Percentiles rank a stretch among this genome's conserved stretches.
These are phyloP conservation scores for Diorhabda sublineata DNA, from an alignment of 1,140 invertebrate species.

Conservation along the genomic window DNA sequence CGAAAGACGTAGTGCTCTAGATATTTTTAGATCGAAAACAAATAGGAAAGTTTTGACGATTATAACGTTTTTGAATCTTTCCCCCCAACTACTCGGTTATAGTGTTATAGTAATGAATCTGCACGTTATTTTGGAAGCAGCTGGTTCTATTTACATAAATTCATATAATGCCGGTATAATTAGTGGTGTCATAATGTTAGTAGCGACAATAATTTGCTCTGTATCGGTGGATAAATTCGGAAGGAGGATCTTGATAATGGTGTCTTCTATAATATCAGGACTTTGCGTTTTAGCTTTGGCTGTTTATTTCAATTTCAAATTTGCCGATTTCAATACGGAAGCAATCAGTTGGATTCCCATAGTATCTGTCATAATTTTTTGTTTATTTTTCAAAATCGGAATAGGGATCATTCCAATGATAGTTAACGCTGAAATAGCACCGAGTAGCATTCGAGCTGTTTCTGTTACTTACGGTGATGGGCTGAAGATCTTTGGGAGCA, in stretches of 20 bases:
- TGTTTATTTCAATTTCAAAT: conserved; percentile 38
- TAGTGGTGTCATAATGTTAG: conserved; percentile 34
- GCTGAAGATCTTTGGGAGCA: conserved; percentile 48
- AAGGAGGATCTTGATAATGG: conserved; percentile 31
- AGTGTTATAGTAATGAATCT: conserved; percentile 40
- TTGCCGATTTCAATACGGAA: conserved; percentile 15
- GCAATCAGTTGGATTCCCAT: conserved; percentile 31
- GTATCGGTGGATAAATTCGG: conserved; percentile 37
- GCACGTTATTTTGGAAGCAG: conserved; percentile 32
- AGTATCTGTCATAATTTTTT: conserved; percentile 31
- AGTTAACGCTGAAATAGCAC: conserved; percentile 57
- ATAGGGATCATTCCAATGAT: conserved; percentile 62
- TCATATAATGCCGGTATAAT: conserved; percentile 31
- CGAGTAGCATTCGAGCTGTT: conserved; percentile 55
- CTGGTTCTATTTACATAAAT: conserved; percentile 27
- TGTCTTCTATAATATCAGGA: conserved; percentile 30
- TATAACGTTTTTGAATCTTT: conserved; percentile 50
- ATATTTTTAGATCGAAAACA: conserved; percentile 29
- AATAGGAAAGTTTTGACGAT: conserved; percentile 34
- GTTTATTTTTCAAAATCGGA: conserved; percentile 32
- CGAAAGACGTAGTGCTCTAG: not conserved
- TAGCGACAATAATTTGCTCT: conserved; percentile 25
- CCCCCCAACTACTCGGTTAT: conserved; percentile 51
- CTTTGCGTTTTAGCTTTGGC: conserved; percentile 30
- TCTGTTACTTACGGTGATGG: conserved; percentile 39